Evolutionary conservation across 2,113 vertebrate species (phyloP).

Genomic region (Seriola rivoliana): DNA sequence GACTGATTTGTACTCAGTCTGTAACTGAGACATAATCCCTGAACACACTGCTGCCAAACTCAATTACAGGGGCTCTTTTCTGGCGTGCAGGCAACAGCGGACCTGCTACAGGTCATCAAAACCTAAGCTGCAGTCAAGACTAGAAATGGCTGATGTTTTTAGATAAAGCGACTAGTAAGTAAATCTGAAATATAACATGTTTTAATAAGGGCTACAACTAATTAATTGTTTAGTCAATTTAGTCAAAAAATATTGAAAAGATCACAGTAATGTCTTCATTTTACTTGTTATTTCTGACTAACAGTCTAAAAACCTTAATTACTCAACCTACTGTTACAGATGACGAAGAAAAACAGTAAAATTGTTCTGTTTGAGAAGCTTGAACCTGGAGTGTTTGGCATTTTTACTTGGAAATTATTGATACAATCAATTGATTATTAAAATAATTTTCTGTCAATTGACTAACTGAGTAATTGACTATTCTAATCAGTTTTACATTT

Average conservation of each 20-base stretch:
- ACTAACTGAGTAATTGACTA: no score
- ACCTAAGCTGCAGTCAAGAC: constrained; percentile 15
- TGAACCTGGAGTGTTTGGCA: neutral
- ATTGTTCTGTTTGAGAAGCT: neutral
- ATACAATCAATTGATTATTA: no score
- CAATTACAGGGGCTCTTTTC: constrained; percentile 46
- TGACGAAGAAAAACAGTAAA: neutral
- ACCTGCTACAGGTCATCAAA: constrained; percentile 37
- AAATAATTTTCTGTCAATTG: neutral
- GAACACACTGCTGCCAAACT: constrained; percentile 39
- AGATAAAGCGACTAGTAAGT: neutral
- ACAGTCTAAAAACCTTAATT: neutral
- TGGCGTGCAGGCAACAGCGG: neutral
- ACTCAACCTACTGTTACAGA: neutral
- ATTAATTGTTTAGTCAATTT: neutral
- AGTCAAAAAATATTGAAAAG: neutral
- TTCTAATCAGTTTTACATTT: no score
- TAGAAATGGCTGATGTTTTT: constrained; percentile 7
- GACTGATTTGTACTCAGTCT: constrained; percentile 39
- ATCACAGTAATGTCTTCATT: neutral
- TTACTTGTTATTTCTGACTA: neutral
- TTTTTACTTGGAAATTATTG: neutral
- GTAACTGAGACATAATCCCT: constrained; percentile 28
- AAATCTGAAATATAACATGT: neutral
- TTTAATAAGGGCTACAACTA: neutral